phyloP scores from a whole-genome alignment of 2,888 invertebrate species.

The Penaeus monodon region DNA sequence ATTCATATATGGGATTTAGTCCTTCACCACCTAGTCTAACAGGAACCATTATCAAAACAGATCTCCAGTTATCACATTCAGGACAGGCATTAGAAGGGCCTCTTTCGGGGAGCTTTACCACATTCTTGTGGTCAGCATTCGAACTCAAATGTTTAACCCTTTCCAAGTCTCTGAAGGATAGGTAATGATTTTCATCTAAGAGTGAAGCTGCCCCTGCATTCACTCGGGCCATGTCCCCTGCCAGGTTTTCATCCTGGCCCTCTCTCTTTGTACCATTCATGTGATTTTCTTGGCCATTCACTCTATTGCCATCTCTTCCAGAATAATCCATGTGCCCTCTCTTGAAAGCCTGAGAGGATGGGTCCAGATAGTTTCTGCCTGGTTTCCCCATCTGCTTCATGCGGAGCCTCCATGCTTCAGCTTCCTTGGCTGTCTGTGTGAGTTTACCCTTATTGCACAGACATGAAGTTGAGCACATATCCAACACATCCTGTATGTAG shows the following conservation, averaged over 20 bases:
- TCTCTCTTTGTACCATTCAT: too few species aligned
- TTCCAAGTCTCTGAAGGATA: too few species aligned
- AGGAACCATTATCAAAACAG: conserved; percentile 86
- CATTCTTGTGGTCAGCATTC: too few species aligned
- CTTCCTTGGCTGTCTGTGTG: conserved; percentile 3
- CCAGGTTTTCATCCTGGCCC: too few species aligned
- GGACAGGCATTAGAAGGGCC: conserved; percentile 15
- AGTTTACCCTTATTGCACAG: conserved; percentile 53
- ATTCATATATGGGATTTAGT: conserved; percentile 86
- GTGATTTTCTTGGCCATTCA: background rate
- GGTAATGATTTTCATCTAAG: too few species aligned
- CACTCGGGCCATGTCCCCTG: too few species aligned
- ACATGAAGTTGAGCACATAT: conserved; percentile 69
- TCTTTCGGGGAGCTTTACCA: too few species aligned
- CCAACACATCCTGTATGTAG: conserved; percentile 82
- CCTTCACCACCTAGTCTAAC: conserved; percentile 88
- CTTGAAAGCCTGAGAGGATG: background rate
- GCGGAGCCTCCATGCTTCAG: background rate
- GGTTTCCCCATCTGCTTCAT: background rate
- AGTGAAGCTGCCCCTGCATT: too few species aligned
- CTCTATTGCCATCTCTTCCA: background rate
- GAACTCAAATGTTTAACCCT: too few species aligned
- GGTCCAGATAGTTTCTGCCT: background rate
- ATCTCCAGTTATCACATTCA: conserved; percentile 75
- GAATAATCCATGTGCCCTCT: background rate